phyloP scores from a whole-genome alignment of 1,140 invertebrate species.

The Steinernema khuongi region DNA sequence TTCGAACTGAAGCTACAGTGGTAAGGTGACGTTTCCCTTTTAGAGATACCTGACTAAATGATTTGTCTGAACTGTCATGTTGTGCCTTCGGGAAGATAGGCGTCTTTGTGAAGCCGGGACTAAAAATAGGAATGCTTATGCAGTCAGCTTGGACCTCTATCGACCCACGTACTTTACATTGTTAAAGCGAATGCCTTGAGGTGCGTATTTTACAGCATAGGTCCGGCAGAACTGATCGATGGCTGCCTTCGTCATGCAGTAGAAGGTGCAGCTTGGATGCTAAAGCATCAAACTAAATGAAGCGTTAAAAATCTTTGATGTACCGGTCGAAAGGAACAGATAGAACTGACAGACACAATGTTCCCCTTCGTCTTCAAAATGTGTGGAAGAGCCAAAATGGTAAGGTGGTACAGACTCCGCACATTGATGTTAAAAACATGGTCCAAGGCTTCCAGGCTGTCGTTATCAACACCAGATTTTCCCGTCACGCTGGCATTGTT shows the following conservation, averaged over 20 bases:
- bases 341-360: constrained; percentile 4
- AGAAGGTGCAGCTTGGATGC: constrained; percentile 64
- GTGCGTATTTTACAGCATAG: constrained; percentile 70
- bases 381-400: constrained; percentile 1
- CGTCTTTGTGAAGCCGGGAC: not conserved
- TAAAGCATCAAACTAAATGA: not conserved
- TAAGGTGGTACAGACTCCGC: not conserved
- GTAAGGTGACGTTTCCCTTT: not conserved
- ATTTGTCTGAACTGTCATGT: not conserved
- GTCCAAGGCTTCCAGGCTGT: not conserved
- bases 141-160: not conserved
- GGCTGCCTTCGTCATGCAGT: constrained; percentile 79
- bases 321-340: constrained; percentile 8
- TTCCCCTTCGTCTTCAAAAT: constrained; percentile 19
- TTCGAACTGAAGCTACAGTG: not conserved
- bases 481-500: not conserved
- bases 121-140: not conserved
- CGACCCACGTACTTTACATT: constrained; percentile 1
- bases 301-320: not conserved
- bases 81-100: not conserved
- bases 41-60: not conserved
- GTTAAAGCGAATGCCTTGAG: constrained; percentile 75
- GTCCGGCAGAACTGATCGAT: constrained; percentile 82
- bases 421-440: constrained; percentile 21
- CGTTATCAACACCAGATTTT: not conserved